Conservation (phyloP, 2,888 invertebrate species). For the Leucophenga maculata region DNA sequence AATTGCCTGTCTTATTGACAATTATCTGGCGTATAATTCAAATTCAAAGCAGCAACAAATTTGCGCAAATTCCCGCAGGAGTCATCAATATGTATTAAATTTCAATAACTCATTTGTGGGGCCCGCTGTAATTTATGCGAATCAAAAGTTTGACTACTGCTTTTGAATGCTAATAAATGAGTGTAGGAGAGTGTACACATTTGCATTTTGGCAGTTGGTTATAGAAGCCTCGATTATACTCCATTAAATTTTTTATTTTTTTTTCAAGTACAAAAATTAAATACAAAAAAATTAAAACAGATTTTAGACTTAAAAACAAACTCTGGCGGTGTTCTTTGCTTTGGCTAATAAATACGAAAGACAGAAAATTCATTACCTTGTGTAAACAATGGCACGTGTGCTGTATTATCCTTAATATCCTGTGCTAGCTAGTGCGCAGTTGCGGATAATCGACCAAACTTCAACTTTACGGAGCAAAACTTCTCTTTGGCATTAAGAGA, state of each 20-base stretch:
- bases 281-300: conserved; percentile 20
- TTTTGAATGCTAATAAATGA: conserved; percentile 47
- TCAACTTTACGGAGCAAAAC: too few species aligned
- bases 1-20: background rate
- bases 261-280: background rate
- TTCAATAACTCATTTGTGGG: conserved; percentile 28
- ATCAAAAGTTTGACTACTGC: conserved; percentile 48
- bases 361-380: conserved; percentile 60
- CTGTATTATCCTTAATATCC: conserved; percentile 26
- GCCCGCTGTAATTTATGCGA: conserved; percentile 42
- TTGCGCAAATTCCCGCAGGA: background rate
- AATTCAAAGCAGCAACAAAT: background rate
- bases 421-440: background rate
- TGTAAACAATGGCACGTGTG: conserved; percentile 61
- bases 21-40: conserved; percentile 8
- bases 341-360: conserved; percentile 40
- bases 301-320: background rate
- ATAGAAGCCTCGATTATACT: background rate
- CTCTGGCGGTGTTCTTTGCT: conserved; percentile 32
- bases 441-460: conserved; percentile 1
- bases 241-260: background rate
- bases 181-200: conserved; percentile 47
- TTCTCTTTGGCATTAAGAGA: background rate
- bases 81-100: conserved; percentile 59
- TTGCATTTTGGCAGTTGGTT: conserved; percentile 39